Conservation (phyloP, 2,888 invertebrate genomes). For the Elaeidobius kamerunicus region DNA sequence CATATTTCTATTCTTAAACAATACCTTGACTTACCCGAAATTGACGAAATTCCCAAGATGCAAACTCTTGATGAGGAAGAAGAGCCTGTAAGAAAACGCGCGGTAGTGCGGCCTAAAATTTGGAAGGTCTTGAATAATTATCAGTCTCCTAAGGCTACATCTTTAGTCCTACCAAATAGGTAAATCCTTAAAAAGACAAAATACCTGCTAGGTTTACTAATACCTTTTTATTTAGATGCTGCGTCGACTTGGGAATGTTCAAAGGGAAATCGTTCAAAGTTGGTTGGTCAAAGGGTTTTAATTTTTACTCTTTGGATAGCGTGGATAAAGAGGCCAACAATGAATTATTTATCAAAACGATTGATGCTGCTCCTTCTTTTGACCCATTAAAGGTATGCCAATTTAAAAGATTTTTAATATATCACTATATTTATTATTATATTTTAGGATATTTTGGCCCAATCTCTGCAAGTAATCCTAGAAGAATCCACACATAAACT, state of each 20-base stretch:
- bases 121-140: slow-evolving; percentile 35
- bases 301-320: slow-evolving; percentile 42
- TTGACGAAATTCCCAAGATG: slow-evolving; percentile 31
- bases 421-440: background rate
- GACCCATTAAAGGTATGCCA: slow-evolving; percentile 28
- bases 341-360: slow-evolving; percentile 30
- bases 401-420: slow-evolving; percentile 3
- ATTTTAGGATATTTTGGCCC: slow-evolving; percentile 35
- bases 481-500: slow-evolving; percentile 35
- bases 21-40: slow-evolving; percentile 36
- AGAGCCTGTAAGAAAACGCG: slow-evolving; percentile 27
- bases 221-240: slow-evolving; percentile 35
- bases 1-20: slow-evolving; percentile 37
- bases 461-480: slow-evolving; percentile 37
- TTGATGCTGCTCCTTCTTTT: slow-evolving; percentile 20
- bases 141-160: slow-evolving; percentile 14
- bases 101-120: slow-evolving; percentile 35
- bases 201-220: background rate
- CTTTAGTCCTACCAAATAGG: slow-evolving; percentile 28
- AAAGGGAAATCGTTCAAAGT: slow-evolving; percentile 66
- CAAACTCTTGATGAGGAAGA: slow-evolving; percentile 32
- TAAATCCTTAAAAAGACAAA: slow-evolving; percentile 13
- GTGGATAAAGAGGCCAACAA: slow-evolving; percentile 29
- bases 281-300: slow-evolving; percentile 70
- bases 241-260: slow-evolving; percentile 58